These are phyloP conservation scores for Turnix velox DNA, from an alignment of 2,113 vertebrate species.

Conservation along the genomic window DNA sequence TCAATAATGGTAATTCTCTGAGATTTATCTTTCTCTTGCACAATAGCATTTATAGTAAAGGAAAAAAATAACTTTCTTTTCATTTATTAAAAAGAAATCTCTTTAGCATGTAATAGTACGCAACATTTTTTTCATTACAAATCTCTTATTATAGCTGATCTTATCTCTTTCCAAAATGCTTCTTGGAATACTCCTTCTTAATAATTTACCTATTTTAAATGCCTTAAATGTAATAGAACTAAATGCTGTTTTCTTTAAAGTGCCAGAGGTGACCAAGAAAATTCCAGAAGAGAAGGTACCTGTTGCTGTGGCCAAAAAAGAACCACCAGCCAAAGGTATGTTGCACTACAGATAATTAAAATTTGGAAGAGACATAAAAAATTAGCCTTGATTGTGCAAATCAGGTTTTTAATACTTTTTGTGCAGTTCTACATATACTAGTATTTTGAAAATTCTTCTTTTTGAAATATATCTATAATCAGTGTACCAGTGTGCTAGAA, in stretches of 20 bases:
- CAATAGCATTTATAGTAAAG: neutral
- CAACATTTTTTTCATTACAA: neutral
- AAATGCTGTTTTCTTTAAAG: conserved; percentile 62
- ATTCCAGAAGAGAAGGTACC: conserved; percentile 50
- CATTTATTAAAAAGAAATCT: neutral
- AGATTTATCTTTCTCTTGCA: neutral
- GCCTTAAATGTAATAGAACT: neutral
- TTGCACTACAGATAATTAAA: neutral
- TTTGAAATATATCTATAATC: neutral
- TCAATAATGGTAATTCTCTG: neutral
- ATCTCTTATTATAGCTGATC: neutral
- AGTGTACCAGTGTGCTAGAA: neutral
- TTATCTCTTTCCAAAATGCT: neutral
- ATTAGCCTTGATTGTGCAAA: neutral
- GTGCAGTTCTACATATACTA: neutral
- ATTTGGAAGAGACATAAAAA: neutral
- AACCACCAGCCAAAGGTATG: conserved; percentile 55
- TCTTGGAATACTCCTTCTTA: neutral
- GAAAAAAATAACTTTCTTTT: neutral
- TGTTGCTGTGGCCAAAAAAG: neutral
- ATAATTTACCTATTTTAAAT: neutral
- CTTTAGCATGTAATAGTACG: neutral
- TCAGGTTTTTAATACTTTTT: neutral
- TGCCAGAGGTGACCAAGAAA: conserved; percentile 67
- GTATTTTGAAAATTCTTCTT: neutral